Evolutionary conservation across 2,113 vertebrate genomes (phyloP), one percentile per base, ranked within the genome.

Genomic region (Psephotus haematonotus): DNA sequence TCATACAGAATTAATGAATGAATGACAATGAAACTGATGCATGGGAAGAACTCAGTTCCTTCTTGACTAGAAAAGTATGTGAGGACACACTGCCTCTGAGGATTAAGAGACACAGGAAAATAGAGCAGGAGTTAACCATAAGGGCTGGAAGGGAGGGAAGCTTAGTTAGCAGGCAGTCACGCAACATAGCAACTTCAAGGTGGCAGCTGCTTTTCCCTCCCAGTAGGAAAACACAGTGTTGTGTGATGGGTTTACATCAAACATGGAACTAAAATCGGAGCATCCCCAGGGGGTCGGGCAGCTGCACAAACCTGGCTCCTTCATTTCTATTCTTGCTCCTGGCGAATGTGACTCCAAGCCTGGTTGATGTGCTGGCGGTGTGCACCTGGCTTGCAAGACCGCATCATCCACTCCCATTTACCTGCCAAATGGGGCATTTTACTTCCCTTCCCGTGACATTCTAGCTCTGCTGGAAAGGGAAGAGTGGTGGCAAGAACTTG

Each of bases 381-480:
- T 44, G 52, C 60, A 47, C 46, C 86, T 86, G 77, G 39, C 39
- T 75, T 50, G 69, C 69, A 59, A 60, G 35, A 43, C n/a, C 3
- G 1, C 31, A 52, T 17, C 72, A 64, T 35, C 52, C 44, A 76
- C 57, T 41, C 9, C 57, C 57, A 89, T 87, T 80, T 82, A 57
- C 41, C 75, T 71, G 83, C 81, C 88, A 75, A 92, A 84, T 1
- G 14, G 59, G 55, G 50, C 2, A 1, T 72, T 80, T 75, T 83
- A 4, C 64, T 86, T 63, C 46, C 59, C 79, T 67, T 86, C 43
- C 43, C 50, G 28, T 70, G 83, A 50, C 28, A 90, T 90, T 92
- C 95, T 71, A 88, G 35, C 63, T 90, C 87, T 71, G 39, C 68
- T 93, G 46, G 35, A 92, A 92, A 96, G 85, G 79, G 43, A 82